Evolutionary conservation across 2,888 invertebrate species (phyloP), one percentile per base, ranked within the genome.

Genomic region (Aphidoletes aphidimyza): DNA sequence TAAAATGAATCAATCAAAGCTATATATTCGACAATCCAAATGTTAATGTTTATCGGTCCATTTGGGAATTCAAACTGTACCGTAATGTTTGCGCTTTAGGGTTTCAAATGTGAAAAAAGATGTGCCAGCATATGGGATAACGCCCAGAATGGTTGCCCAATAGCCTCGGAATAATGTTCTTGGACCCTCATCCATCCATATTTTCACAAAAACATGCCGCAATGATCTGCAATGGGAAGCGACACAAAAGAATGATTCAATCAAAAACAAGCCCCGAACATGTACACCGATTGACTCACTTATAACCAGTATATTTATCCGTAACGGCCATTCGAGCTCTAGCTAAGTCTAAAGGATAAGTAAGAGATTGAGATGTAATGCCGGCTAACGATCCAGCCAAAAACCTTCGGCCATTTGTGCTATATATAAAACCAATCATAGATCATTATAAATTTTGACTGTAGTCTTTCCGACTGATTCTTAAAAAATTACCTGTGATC

Each of bases 51-150:
- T 78, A 14, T 59, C n/a, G 22, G 3, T 22, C 14, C 2, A 59
- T 26, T 11, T 30, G 2, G 30, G 59, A 1, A 59, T 17, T 47
- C 47, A 26, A 47, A 11, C 87, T 90, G 91, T 89, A 96, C 96
- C 94, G 88, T 91, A 90, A 88, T 96, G 93, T 87, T 93, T 90
- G 86, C 94, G 93, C 89, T 99, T 99, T 37, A 99, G 92, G 0
- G 96, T 95, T 91, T 99, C 99, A 89, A 98, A 99, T 0, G 97
- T 99, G 91, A 95, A 98, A 91, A 99, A 99, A 22, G 98, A 97
- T 84, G 96, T 95, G 3, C 99, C 99, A 0, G 99, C 98, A 90
- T 99, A 99, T 0, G 98, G 98, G 86, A 98, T 95, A 3, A 98
- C 97, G 0, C 99, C 99, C 30, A 97, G 89, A 84, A 99, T 93